Base-by-base conservation (phyloP, 1,140 invertebrate species). In the Drosophila bocki region DNA sequence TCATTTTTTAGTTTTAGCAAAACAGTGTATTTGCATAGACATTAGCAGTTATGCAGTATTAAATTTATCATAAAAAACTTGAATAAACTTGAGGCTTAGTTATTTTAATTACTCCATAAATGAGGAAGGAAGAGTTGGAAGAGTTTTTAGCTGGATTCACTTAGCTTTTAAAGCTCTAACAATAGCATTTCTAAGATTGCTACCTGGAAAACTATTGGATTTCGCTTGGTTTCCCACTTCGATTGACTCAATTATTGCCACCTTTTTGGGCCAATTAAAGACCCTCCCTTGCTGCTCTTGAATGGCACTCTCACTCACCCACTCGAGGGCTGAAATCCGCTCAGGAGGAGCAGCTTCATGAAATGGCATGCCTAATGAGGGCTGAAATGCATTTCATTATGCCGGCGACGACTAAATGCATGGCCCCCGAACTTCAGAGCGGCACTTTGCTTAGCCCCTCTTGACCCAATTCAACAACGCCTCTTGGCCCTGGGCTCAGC, bases 331-430 rank as follows among this genome's bases (percentile, higher is more conserved):
- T 80, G 48, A 69, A 54, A 61, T 74, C 41, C 61, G 53, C 37
- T 65, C 60, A 37, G 32, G 32, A 44, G 17, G 4, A 42, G 57
- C 22, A 45, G 53, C 80, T 61, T 70, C 80, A 54, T 72, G 80
- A 87, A 88, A 88, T 88, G 84, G 84, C 85, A 79, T 78, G 72
- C 85, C 84, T 88, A 87, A 87, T 87, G 85, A 87, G 84, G 65
- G 53, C 80, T 90, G 77, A 87, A 87, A 84, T 88, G 84, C 80
- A 84, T 87, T 87, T 88, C 84, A 90, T 88, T 88, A 86, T 67
- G 61, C 61, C 74, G 70, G 58, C 71, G 76, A 64, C 64, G 58
- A 59, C 64, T 61, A 80, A 87, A 75, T 87, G 83, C 76, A 59
- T 53, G 51, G 17, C 63, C 69, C 45, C 80, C 42, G 53, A 86